Evolutionary conservation across 2,888 invertebrate species (phyloP), one percentile per base, ranked within the genome.

Genomic region (Lepidocyrtinus sp.): DNA sequence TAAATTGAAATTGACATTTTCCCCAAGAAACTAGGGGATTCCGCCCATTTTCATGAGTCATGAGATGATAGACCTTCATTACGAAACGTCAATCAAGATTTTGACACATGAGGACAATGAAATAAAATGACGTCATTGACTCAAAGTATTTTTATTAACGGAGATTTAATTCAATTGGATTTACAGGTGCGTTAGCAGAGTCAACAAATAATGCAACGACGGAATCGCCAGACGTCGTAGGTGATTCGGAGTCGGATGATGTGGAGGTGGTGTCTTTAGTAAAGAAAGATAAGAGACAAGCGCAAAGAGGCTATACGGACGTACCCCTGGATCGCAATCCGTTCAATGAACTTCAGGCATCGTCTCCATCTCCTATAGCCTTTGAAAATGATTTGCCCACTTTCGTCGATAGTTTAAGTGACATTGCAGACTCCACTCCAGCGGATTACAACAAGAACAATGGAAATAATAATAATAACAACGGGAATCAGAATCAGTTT

Each of bases 221-320:
- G 55, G 55, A 55, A 55, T 7, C 55, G n/a, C 17, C 55, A 55
- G 55, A 55, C 21, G 50, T 62, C 9, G 68, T 62, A n/a, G n/a
- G 22, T 55, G 62, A 5, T 1, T 24, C 55, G 2, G 75, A 75
- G 1, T 75, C 80, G 19, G 80, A 75, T n/a, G 75, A 69, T 9
- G 80, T 81, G 2, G 80, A 81, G 26, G 80, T 81, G 1, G 80
- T 81, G 5, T 81, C 80, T 2, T 72, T 81, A 7, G 75, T 81
- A 19, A 83, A 83, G 61, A 78, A 85, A 75, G 85, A 85, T 50
- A 85, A 85, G 68, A 74, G 85, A 19, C 84, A 84, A 68, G 83
- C 84, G 9, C 83, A 84, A 69, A 55, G 82, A 45, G 84, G 84
- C 19, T 86, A 84, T 74, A 85, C 86, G 1, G 86, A 86, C 45